Conservation (phyloP, 1,140 invertebrate genomes). For the Micrasema minimum region DNA sequence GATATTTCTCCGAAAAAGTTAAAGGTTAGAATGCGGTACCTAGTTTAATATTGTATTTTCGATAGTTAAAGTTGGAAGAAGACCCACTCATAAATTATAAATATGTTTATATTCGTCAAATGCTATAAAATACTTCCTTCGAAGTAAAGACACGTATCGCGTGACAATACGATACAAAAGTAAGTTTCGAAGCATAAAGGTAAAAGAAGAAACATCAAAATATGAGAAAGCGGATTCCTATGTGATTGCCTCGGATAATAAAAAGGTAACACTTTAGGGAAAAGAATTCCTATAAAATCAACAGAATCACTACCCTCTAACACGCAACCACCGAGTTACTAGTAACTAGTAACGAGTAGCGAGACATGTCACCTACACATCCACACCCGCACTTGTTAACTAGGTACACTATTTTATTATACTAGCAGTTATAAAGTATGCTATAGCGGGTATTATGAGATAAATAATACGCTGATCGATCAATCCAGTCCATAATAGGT, state of each 20-base stretch:
- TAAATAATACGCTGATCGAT: too few species aligned
- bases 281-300: conserved; percentile 38
- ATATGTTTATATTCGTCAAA: background rate
- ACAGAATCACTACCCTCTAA: conserved; percentile 19
- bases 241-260: conserved; percentile 30
- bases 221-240: conserved; percentile 36
- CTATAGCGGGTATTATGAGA: too few species aligned
- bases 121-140: conserved; percentile 11
- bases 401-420: too few species aligned
- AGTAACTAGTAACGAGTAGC: background rate
- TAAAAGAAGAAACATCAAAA: conserved; percentile 28
- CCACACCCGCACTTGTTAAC: too few species aligned
- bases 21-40: too few species aligned
- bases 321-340: conserved; percentile 7
- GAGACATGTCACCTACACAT: too few species aligned
- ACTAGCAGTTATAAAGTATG: too few species aligned
- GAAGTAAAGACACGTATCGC: conserved; percentile 22
- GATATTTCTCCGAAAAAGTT: too few species aligned
- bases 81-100: conserved; percentile 1
- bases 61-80: too few species aligned
- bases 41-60: too few species aligned
- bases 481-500: too few species aligned
- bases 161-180: conserved; percentile 27
- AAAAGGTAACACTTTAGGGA: conserved; percentile 36
- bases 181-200: conserved; percentile 14